Evolutionary conservation across 2,113 vertebrate species (phyloP), one percentile per base, ranked within the genome.

Genomic region (Electrona antarctica): DNA sequence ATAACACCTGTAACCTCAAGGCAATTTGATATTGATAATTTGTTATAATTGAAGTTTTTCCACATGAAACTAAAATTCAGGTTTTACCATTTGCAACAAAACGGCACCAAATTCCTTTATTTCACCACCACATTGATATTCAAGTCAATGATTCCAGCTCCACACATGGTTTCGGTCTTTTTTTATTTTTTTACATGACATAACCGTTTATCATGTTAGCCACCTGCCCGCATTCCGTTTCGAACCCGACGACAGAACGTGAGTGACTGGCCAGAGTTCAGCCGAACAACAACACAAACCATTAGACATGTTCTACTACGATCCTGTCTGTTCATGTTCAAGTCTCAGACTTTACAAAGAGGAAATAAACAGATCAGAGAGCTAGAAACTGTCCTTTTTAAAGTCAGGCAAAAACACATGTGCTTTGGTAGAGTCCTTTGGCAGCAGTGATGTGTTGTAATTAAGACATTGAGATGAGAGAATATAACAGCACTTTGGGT

Each of bases 381-480:
- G 8, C 71, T 79, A 76, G 72, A 76, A 66, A 67, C 5, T 7
- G 28, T 46, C 12, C 41, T 71, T 28, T 21, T 2, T 2, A 67
- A 67, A 75, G 69, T 52, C 70, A 75, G 60, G 60, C n/a, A 62
- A 29, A 74, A 12, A 15, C 8, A 5, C 7, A 71, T 1, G 4
- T 9, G 50, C 72, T 80, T 82, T 75, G 69, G 77, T 69, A 41
- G 79, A 41, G n/a, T 58, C 8, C 62, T 83, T 82, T 78, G 71
- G 80, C 75, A 59, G 67, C 47, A 9, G n/a, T 6, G 50, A 11
- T 7, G 46, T 41, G 33, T 60, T 45, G 21, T 60, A 21, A 11
- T 49, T 45, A 7, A 51, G 51, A 62, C 2, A 6, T 5, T 11
- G 8, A 65, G 54, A 10, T 60, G 60, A 48, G 66, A 48, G 66